Evolutionary conservation across 2,888 invertebrate genomes (phyloP).

Genomic region (Ephialtes manifestator): DNA sequence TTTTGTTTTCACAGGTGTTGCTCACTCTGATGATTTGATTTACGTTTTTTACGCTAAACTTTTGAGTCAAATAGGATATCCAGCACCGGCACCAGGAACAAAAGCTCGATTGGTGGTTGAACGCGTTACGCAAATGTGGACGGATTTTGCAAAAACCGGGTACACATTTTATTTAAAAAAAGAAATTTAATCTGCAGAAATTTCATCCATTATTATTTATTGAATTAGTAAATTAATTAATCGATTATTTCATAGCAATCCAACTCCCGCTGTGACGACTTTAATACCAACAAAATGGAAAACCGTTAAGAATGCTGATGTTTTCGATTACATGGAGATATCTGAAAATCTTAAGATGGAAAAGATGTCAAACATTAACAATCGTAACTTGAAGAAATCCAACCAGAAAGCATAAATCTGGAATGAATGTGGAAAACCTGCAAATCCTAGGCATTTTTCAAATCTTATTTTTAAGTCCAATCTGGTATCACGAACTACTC

Average conservation of each 20-base stretch:
- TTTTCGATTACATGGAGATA: conserved; percentile 76
- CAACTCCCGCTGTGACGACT: conserved; percentile 76
- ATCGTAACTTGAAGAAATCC: conserved; percentile 37
- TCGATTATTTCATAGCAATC: conserved; percentile 74
- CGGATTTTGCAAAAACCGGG: conserved; percentile 77
- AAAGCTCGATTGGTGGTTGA: conserved; percentile 74
- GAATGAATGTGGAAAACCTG: too few species aligned
- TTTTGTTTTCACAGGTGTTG: conserved; percentile 20
- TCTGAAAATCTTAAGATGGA: conserved; percentile 74
- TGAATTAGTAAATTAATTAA: background rate
- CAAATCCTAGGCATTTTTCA: too few species aligned
- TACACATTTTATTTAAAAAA: background rate
- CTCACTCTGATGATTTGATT: conserved; percentile 78
- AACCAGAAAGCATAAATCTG: background rate
- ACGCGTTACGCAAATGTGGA: conserved; percentile 81
- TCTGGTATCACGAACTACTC: too few species aligned
- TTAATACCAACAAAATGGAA: conserved; percentile 76
- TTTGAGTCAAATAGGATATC: conserved; percentile 49
- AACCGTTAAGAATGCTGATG: conserved; percentile 70
- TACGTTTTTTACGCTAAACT: conserved; percentile 77
- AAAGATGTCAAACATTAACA: conserved; percentile 60
- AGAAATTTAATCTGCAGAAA: too few species aligned
- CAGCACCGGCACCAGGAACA: conserved; percentile 44
- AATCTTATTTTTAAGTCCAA: too few species aligned
- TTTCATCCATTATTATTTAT: background rate